phyloP scores from a whole-genome alignment of 1,140 invertebrate species.

The Tetragonula clypearis region DNA sequence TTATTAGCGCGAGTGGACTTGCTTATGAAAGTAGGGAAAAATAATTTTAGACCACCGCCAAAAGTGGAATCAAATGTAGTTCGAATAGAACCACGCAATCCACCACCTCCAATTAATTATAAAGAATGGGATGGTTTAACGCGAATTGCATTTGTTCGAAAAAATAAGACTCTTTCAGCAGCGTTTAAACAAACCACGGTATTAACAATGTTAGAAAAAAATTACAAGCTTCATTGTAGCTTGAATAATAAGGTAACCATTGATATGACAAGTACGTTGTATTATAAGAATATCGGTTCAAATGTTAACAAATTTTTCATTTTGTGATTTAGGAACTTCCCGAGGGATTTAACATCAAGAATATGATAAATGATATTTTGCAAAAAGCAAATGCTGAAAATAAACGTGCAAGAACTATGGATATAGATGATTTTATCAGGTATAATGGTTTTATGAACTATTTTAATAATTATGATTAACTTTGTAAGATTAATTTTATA shows the following conservation, averaged over 20 bases:
- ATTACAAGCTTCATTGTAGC: conserved; percentile 94
- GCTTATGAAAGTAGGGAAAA: conserved; percentile 99
- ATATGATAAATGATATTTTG: conserved; percentile 90
- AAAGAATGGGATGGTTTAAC: conserved; percentile 99
- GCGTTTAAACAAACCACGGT: conserved; percentile 93
- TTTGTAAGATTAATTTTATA: conserved; percentile 3
- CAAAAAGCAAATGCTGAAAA: conserved; percentile 85
- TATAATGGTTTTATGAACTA: conserved; percentile 72
- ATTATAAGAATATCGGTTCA: neutral
- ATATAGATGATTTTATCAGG: conserved; percentile 97
- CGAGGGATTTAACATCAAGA: conserved; percentile 93
- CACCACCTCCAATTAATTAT: conserved; percentile 97
- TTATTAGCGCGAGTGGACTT: conserved; percentile 97
- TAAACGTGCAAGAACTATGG: conserved; percentile 95
- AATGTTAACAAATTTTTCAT: conserved; percentile 29
- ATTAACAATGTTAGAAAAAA: conserved; percentile 93
- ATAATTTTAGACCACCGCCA: conserved; percentile 99
- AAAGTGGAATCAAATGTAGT: conserved; percentile 99
- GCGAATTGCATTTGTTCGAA: conserved; percentile 96
- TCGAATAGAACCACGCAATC: conserved; percentile 97
- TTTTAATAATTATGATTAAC: conserved; percentile 20
- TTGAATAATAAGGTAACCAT: conserved; percentile 90
- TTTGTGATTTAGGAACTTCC: conserved; percentile 85
- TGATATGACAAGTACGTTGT: neutral
- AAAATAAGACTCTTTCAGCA: conserved; percentile 96